Evolutionary conservation across 2,113 vertebrate species (phyloP), one percentile per base, ranked within the genome.

Genomic region (Thalassoma bifasciatum): DNA sequence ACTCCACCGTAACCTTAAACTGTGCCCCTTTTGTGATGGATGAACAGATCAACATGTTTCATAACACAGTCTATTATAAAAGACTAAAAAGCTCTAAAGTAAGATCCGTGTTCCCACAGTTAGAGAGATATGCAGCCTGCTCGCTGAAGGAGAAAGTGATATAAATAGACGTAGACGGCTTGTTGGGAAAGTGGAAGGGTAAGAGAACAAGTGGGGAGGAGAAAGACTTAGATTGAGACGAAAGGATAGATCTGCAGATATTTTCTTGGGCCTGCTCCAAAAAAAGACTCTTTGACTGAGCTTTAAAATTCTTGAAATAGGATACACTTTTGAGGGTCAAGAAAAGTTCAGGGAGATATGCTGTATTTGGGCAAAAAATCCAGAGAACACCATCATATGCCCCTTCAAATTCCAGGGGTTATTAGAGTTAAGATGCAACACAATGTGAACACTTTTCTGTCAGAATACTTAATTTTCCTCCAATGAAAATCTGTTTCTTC

Each of bases 321-420:
- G 44, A 46, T 42, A 16, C 16, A 69, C 54, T 44, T 60, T 6
- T 30, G 23, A 38, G 19, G 59, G 47, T 46, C 47, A 24, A 21
- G 24, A 22, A 17, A 4, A 61, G 63, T 51, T 37, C 51, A 73
- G 22, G 8, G 23, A 53, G 75, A 70, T 66, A 38, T 36, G 6
- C 30, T 30, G 30, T 30, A 66, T 69, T 64, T 59, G 63, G 37
- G 51, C 52, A 68, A 77, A 68, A 26, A 63, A 63, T 42, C 11
- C 58, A 57, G 3, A 57, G 57, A 22, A 10, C 36, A 42, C 16
- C 14, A 22, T 51, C 44, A 14, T 21, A 47, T 2, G 3, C n/a
- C 26, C 0, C 19, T 30, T 4, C 30, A 30, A 30, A 30, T 30
- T 30, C 19, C 3, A 0, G 40, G 36, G 10, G 38, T 47, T 4